A percentile compares a stretch with the other conserved stretches of the same genome.
phyloP scores from a whole-genome alignment of 2,797 vertebrate genomes.

The Crypturellus tataupa region DNA sequence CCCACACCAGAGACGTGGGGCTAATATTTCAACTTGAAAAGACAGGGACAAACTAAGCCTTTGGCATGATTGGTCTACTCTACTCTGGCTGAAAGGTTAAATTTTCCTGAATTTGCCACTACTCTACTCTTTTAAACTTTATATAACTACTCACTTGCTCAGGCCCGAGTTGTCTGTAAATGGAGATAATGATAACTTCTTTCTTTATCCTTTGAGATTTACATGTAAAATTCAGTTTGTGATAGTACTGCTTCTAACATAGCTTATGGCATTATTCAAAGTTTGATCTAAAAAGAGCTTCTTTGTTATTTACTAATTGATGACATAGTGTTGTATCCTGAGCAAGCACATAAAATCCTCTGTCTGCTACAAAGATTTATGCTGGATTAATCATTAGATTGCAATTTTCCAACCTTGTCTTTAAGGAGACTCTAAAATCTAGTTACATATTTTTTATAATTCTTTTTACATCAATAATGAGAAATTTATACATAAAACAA shows the following conservation, averaged over 20 bases:
- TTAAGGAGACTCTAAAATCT: background rate
- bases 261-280: background rate
- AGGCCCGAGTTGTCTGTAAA: background rate
- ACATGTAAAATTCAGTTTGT: background rate
- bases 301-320: background rate
- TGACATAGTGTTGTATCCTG: background rate
- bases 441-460: background rate
- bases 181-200: background rate
- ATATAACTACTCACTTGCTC: background rate
- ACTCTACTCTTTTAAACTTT: background rate
- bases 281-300: background rate
- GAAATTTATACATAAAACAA: background rate
- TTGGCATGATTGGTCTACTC: background rate
- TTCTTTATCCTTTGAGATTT: background rate
- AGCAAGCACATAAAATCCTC: background rate
- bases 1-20: background rate
- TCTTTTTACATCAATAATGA: background rate
- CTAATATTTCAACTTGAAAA: background rate
- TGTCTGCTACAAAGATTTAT: background rate
- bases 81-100: background rate
- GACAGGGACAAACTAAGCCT: too few species aligned
- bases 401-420: background rate
- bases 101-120: background rate
- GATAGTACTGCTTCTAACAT: background rate
- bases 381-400: background rate